These are phyloP conservation scores for Calephelis perditalis DNA, from an alignment of 2,888 invertebrate genomes.

Conservation along the genomic window DNA sequence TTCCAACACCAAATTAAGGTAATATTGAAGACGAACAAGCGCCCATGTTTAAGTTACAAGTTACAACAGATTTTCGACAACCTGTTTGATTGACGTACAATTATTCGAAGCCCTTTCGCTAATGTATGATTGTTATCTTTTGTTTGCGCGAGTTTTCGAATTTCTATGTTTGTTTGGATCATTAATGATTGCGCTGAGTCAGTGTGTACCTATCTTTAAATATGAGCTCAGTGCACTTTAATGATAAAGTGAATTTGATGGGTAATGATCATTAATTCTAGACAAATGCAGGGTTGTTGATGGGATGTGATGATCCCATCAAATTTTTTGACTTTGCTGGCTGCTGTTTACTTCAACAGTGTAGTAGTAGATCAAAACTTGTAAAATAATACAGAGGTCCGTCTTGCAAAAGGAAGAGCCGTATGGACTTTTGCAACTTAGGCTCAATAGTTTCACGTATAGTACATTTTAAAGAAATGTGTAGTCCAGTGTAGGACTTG, in stretches of 20 bases:
- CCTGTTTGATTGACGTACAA: slow-evolving; percentile 58
- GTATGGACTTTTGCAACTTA: no score
- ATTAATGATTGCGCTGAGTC: slow-evolving; percentile 39
- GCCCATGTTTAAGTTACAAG: slow-evolving; percentile 27
- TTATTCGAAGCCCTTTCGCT: slow-evolving; percentile 50
- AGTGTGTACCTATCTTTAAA: slow-evolving; percentile 33
- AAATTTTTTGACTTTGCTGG: no score
- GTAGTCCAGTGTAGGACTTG: no score
- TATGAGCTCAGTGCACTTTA: background rate
- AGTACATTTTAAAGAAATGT: no score
- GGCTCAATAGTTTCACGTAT: no score
- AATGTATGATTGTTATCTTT: slow-evolving; percentile 52
- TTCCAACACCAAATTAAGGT: slow-evolving; percentile 49
- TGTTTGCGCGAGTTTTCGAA: slow-evolving; percentile 48
- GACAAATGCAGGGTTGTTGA: background rate
- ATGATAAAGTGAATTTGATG: background rate
- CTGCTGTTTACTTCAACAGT: no score
- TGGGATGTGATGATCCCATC: no score
- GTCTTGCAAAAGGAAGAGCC: no score
- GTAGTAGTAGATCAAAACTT: no score
- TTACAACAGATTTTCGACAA: slow-evolving; percentile 41
- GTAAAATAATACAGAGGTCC: no score
- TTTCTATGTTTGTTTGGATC: slow-evolving; percentile 33
- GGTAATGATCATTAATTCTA: background rate
- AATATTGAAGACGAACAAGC: slow-evolving; percentile 42